Evolutionary conservation across 2,113 vertebrate species (phyloP), one percentile per base, ranked within the genome.

Genomic region (Mobula hypostoma): DNA sequence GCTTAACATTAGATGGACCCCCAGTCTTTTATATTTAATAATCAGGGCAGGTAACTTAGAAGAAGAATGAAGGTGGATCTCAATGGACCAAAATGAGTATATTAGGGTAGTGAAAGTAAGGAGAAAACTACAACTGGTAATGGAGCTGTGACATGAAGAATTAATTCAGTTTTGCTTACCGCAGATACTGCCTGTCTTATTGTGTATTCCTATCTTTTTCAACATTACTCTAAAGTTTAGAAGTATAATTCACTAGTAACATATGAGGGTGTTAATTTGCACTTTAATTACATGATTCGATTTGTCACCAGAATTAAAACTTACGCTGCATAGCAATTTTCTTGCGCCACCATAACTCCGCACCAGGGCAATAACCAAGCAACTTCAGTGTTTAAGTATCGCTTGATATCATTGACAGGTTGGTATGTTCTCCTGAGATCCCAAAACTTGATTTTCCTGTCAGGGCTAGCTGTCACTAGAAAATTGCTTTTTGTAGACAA

Each of bases 371-470:
- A 94, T 24, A 98, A 97, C 99, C 99, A 99, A 80, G 95, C 96
- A 94, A 98, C 95, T 94, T 99, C 99, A 0, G 98, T 99, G 96
- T 97, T 97, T 95, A 99, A 95, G 95, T 97, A 97, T 21, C 98
- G 97, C 95, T 98, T 99, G 95, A 98, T 96, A 91, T 96, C 96
- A 40, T 97, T 97, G 95, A 98, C 94, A 66, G 98, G 98, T 80
- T 97, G 95, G 0, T 97, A 96, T 58, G 97, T 97, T 94, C 97
- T 97, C 36, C 97, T 97, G 95, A 99, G 95, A 72, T 99, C 98
- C 99, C 99, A 99, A 94, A 98, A 97, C 96, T 99, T 99, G 95
- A 98, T 96, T 94, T 97, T 97, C 66, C 99, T 98, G 94, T 99
- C 99, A 0, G 97, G 98, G 40, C 98, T 98, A 0, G 98, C 97